Evolutionary conservation across 1,140 invertebrate species (phyloP).

Genomic region (Heliconius himera): DNA sequence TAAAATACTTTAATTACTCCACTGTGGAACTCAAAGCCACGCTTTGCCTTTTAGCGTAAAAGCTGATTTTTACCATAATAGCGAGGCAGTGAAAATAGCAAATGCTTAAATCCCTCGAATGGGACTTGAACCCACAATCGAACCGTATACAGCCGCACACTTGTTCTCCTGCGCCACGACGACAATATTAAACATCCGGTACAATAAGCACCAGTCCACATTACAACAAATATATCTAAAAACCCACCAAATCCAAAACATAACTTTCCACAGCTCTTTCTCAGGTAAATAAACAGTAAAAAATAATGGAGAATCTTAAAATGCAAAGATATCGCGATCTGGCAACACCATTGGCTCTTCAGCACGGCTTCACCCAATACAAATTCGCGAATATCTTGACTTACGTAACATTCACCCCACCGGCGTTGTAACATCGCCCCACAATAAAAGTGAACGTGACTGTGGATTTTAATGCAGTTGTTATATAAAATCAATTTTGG

Average conservation of each 20-base stretch:
- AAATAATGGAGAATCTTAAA: background rate
- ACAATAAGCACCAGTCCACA: no score
- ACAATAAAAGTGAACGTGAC: conserved; percentile 69
- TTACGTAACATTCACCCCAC: conserved; percentile 32
- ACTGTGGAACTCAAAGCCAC: no score
- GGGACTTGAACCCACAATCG: no score
- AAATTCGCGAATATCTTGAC: conserved; percentile 15
- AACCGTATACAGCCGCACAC: no score
- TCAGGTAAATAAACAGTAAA: background rate
- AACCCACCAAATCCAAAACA: background rate
- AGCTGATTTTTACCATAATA: no score
- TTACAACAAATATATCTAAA: background rate
- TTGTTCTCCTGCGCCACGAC: no score
- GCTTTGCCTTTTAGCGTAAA: no score
- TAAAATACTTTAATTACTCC: no score
- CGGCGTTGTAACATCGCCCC: conserved; percentile 60
- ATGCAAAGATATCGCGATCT: background rate
- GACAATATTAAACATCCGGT: no score
- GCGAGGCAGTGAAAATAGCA: no score
- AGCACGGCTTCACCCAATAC: conserved; percentile 13
- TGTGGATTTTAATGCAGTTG: conserved; percentile 55
- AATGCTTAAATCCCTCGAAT: no score
- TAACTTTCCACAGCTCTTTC: background rate
- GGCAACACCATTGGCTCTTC: background rate
- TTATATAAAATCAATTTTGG: conserved; percentile 65